phyloP scores from a whole-genome alignment of 2,113 vertebrate genomes.

The Melanotaenia duboulayi region DNA sequence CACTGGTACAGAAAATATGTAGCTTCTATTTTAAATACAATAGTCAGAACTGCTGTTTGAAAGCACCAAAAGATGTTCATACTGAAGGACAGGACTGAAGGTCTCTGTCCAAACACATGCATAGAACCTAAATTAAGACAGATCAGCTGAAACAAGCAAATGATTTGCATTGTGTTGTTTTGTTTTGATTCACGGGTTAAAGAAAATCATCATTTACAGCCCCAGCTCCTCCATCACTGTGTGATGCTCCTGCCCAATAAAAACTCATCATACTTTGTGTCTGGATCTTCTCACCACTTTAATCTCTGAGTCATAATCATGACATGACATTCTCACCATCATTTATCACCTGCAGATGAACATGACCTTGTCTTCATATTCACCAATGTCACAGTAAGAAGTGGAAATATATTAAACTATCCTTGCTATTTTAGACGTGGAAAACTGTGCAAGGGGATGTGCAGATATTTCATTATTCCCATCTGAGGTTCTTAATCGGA shows the following conservation, averaged over 20 bases:
- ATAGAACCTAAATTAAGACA: too few relatives aligned
- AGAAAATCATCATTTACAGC: too few relatives aligned
- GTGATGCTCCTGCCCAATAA: background rate
- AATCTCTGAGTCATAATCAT: slow-evolving; percentile 14
- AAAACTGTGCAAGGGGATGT: slow-evolving; percentile 25
- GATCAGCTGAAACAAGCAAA: too few relatives aligned
- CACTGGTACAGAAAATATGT: too few relatives aligned
- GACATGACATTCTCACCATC: slow-evolving; percentile 9
- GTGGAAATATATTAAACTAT: slow-evolving; percentile 24
- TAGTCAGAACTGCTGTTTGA: too few relatives aligned
- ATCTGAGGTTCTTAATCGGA: slow-evolving; percentile 33
- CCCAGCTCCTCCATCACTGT: background rate
- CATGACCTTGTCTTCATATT: slow-evolving; percentile 41
- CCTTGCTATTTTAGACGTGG: slow-evolving; percentile 26
- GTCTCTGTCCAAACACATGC: too few relatives aligned
- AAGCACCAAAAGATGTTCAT: too few relatives aligned
- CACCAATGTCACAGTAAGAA: slow-evolving; percentile 34
- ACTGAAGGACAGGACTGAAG: too few relatives aligned
- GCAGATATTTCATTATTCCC: slow-evolving; percentile 44
- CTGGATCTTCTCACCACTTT: background rate
- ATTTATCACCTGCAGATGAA: background rate
- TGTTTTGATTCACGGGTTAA: too few relatives aligned
- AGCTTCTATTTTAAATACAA: too few relatives aligned
- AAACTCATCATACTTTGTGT: slow-evolving; percentile 7
- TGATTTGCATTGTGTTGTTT: too few relatives aligned